These are phyloP conservation scores for Carposina sasakii DNA, from an alignment of 1,140 invertebrate species.

Conservation along the genomic window DNA sequence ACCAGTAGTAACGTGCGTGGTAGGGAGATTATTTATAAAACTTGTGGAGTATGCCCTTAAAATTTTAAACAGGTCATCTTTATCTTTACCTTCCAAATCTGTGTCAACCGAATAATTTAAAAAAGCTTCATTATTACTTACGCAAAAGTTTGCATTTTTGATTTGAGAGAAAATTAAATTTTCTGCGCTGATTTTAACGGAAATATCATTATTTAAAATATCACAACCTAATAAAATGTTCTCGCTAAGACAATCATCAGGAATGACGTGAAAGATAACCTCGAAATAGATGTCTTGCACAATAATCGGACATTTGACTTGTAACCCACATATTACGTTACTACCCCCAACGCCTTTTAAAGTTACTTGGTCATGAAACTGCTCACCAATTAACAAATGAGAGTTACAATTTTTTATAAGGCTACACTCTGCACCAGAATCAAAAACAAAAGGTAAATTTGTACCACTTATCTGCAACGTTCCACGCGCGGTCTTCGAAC, in stretches of 20 bases:
- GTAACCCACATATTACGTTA: not conserved
- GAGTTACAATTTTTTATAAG: slow-evolving; percentile 8
- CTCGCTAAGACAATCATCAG: slow-evolving; percentile 1
- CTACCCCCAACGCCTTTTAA: slow-evolving; percentile 14
- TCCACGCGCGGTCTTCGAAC: not conserved
- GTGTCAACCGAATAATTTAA: slow-evolving; percentile 7
- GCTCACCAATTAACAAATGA: slow-evolving; percentile 1
- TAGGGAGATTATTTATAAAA: slow-evolving; percentile 8
- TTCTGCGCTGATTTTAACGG: not conserved
- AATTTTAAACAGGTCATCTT: slow-evolving; percentile 3
- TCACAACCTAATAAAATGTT: slow-evolving; percentile 14
- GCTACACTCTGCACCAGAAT: slow-evolving; percentile 15
- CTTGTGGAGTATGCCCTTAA: not conserved
- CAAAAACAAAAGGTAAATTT: slow-evolving; percentile 7
- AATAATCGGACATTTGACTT: not conserved
- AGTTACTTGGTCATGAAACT: slow-evolving; percentile 12
- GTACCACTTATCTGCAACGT: not conserved
- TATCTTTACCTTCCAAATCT: slow-evolving; percentile 6
- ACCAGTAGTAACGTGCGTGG: slow-evolving; percentile 3
- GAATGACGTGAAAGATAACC: slow-evolving; percentile 6
- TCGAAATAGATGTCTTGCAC: not conserved
- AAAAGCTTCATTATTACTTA: not conserved
- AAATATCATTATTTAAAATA: slow-evolving; percentile 5
- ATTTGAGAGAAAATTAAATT: not conserved
- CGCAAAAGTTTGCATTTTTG: not conserved